phyloP scores from a whole-genome alignment of 2,113 vertebrate genomes.

The Ceyx cyanopectus region DNA sequence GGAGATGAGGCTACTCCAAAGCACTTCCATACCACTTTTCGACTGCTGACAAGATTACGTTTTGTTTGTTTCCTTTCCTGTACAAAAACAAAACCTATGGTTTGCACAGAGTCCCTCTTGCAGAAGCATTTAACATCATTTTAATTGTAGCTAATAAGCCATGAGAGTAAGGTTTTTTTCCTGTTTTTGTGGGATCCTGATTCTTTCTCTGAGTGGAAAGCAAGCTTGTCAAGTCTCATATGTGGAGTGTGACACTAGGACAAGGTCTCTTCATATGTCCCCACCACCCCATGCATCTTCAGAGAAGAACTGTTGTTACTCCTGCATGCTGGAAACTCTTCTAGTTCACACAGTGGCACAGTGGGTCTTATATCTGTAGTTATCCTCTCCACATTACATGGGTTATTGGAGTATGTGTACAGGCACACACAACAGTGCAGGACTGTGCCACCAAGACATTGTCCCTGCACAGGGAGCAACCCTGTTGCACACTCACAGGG shows the following conservation, averaged over 20 bases:
- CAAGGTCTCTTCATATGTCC: accelerated
- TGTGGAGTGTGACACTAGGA: background rate
- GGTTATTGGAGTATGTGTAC: background rate
- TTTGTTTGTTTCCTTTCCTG: background rate
- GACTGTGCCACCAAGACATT: background rate
- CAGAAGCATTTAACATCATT: background rate
- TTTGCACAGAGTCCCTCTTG: background rate
- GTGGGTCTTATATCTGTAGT: background rate
- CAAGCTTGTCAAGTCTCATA: background rate
- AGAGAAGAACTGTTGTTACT: background rate
- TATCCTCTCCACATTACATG: background rate
- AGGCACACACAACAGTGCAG: background rate
- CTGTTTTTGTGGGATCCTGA: background rate
- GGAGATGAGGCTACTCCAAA: conserved; percentile 51
- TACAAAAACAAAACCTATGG: background rate
- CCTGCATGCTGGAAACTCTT: accelerated
- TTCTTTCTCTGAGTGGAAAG: background rate
- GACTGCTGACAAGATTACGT: background rate
- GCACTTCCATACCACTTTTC: background rate
- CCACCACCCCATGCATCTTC: background rate
- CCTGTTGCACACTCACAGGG: accelerated
- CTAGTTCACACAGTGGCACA: background rate
- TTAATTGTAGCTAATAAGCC: background rate
- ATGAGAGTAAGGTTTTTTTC: background rate
- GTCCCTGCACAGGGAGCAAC: background rate